Percentiles rank a stretch among this genome's conserved stretches.
Conservation (phyloP, 2,113 vertebrate species). For the Cricetomys ansorgei region DNA sequence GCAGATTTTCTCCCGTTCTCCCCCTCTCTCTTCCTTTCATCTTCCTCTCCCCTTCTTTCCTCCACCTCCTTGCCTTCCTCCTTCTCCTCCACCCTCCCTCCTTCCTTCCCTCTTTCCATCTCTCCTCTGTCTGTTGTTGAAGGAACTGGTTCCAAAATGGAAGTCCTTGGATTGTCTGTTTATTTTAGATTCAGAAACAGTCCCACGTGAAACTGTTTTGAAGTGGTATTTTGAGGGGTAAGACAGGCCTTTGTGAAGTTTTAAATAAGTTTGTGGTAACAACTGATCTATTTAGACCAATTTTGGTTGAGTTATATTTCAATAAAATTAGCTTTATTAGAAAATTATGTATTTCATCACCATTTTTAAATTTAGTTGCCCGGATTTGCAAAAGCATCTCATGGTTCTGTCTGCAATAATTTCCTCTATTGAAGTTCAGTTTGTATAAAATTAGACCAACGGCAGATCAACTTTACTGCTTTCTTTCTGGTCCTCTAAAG, state of each 20-base stretch:
- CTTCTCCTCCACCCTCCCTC: rapidly evolving
- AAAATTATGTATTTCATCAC: not conserved
- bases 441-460: not conserved
- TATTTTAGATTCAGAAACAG: not conserved
- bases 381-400: not conserved
- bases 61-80: no score
- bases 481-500: not conserved
- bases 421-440: not conserved
- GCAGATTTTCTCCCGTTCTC: not conserved
- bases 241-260: conserved; percentile 1
- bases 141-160: not conserved
- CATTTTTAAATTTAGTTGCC: conserved; percentile 41
- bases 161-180: not conserved
- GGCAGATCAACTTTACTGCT: not conserved
- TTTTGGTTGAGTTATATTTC: not conserved
- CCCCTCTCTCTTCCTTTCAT: not conserved
- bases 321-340: not conserved
- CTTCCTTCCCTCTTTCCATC: not conserved
- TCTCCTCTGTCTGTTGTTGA: not conserved
- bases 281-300: not conserved
- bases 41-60: not conserved
- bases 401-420: not conserved
- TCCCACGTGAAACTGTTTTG: not conserved
- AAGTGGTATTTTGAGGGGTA: not conserved
- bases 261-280: conserved; percentile 7